Evolutionary conservation across 1,140 invertebrate genomes (phyloP).

Genomic region (Ceratitis capitata): DNA sequence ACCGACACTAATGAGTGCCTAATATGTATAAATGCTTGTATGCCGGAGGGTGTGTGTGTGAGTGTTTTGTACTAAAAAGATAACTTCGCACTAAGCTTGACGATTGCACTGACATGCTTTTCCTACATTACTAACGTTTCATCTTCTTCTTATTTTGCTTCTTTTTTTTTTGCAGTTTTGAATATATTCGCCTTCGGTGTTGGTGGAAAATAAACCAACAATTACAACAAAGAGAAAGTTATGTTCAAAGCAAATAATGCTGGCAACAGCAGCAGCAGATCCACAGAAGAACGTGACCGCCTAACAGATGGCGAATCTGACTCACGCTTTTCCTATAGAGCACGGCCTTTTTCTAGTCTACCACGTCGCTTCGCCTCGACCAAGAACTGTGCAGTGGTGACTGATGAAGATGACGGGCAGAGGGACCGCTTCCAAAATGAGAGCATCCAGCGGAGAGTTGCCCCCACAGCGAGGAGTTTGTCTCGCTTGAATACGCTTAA

Average conservation of each 20-base stretch:
- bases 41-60: too few relatives aligned
- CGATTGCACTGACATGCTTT: conserved; percentile 13
- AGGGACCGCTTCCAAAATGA: background rate
- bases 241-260: conserved; percentile 48
- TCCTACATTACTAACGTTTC: too few relatives aligned
- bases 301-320: conserved; percentile 14
- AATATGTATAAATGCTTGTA: too few relatives aligned
- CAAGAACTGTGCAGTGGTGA: background rate
- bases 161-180: background rate
- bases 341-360: conserved; percentile 10
- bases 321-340: background rate
- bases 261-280: conserved; percentile 41
- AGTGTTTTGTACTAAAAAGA: background rate
- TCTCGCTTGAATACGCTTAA: conserved; percentile 18
- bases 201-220: background rate
- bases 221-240: conserved; percentile 52
- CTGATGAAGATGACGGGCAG: background rate
- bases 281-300: conserved; percentile 22
- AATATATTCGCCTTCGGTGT: background rate
- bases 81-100: background rate
- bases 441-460: background rate
- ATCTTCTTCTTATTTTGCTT: background rate
- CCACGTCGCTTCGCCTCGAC: background rate
- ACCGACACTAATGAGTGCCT: too few relatives aligned
- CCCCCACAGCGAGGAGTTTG: background rate